phyloP scores from a whole-genome alignment of 35 echinoderm and acorn worm genomes.

The Stichopus chloronotus region DNA sequence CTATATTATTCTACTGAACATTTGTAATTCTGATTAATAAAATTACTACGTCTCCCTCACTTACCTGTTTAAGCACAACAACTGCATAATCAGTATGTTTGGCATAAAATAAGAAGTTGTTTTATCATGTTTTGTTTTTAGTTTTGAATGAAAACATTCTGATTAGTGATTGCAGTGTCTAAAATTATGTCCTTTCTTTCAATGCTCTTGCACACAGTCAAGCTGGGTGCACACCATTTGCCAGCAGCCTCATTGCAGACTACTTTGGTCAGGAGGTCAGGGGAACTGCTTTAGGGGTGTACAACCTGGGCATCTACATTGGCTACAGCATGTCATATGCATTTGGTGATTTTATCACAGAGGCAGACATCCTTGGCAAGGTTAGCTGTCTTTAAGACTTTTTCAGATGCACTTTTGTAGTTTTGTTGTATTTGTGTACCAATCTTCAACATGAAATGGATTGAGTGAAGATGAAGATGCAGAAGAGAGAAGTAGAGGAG shows the following conservation, averaged over 20 bases:
- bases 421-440: not conserved
- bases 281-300: constrained; percentile 73
- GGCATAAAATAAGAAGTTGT: too few species aligned
- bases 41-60: too few species aligned
- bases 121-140: too few species aligned
- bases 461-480: too few species aligned
- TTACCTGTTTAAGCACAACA: too few species aligned
- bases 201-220: constrained; percentile 42
- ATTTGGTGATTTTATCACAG: constrained; percentile 84
- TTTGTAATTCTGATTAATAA: too few species aligned
- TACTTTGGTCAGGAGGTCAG: constrained; percentile 74
- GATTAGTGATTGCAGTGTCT: too few species aligned
- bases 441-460: not conserved
- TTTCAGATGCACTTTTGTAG: not conserved
- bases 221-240: constrained; percentile 89
- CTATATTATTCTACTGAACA: too few species aligned
- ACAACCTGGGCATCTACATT: constrained; percentile 87
- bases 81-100: too few species aligned
- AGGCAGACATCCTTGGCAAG: constrained; percentile 69
- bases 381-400: not conserved
- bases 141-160: too few species aligned
- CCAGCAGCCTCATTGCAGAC: constrained; percentile 82
- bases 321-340: constrained; percentile 93
- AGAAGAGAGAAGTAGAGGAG: too few species aligned
- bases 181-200: too few species aligned